Evolutionary conservation across 2,797 vertebrate genomes (phyloP), one percentile per base, ranked within the genome.

Genomic region (Gallinago solitaria): DNA sequence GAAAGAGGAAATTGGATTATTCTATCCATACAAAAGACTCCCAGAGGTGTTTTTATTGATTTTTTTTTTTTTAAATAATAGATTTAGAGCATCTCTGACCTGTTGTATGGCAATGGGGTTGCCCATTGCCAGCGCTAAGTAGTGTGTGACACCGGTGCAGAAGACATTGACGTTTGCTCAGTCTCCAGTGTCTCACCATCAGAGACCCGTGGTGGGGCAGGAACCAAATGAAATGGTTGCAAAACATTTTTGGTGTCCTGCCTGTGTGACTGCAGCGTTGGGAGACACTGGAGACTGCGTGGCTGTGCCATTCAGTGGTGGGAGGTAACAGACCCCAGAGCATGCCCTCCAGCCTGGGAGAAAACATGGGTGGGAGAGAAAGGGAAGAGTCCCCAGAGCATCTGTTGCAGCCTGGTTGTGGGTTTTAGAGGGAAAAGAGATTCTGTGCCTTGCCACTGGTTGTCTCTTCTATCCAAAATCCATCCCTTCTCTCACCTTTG

Each of bases 221-320:
- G 50, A 88, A 6, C 27, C 12, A 16, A 64, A 56, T 4, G 13
- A 68, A 61, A 33, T 5, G 39, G 33, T 56, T 20, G 12, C 32
- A 28, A 12, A 64, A 28, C 1, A 0, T 3, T 65, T 78, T 12
- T 6, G 0, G 0, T 32, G 35, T 9, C 28, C 25, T 57, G 15
- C 8, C 35, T 21, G 30, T 39, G 61, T 37, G 59, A 20, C 54
- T 2, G 1, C 18, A 2, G 45, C 35, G n/a, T 19, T 54, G 33
- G 56, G 18, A 24, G 39, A 2, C 12, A 3, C n/a, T 12, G 32
- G 25, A 14, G n/a, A 17, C 39, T 35, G 32, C 16, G 17, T 30
- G 35, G 18, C 45, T 4, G 2, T n/a, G 43, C 24, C 11, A 16
- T 17, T n/a, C 8, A 6, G 70, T 32, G 60, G 20, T 74, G 69